Evolutionary conservation across 2,888 invertebrate genomes (phyloP), one percentile per base, ranked within the genome.

Genomic region (Cantharis flavilabris): DNA sequence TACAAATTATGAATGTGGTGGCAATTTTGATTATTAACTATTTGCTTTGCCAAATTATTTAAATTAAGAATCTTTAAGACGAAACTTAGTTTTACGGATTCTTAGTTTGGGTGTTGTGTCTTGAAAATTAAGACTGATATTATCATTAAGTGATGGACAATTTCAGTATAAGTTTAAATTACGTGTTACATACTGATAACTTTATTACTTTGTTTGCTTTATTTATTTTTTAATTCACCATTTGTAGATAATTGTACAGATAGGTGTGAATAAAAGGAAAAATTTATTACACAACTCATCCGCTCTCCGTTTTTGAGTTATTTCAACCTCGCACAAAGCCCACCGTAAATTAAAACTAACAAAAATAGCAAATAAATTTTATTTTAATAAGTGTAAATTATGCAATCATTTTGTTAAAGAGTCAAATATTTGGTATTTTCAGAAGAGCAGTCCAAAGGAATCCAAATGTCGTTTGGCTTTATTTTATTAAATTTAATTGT

Each of bases 241-340:
- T 76, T 71, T 79, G 79, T 78, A 81, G 79, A 80, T 79, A 77
- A 80, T 69, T 81, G 80, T 81, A 81, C 80, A 81, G 79, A 71
- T 81, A 81, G 72, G 76, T 81, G 80, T 81, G 80, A 81, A 79
- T 81, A 81, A 78, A 81, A 76, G 63, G 49, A 71, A 76, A 49
- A 76, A 76, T 78, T 69, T 76, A 79, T 71, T 73, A 71, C 67
- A 70, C 49, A 49, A 49, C 49, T 49, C 49, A 0, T n/a, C 7
- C 7, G n/a, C 7, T 49, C n/a, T 26, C 9, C n/a, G 9, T 49
- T 49, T n/a, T 2, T 26, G 26, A 26, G 9, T 23, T 23, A 4
- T 23, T 23, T 23, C 5, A 23, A 23, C 23, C 23, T 3, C 20
- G 3, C 20, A 20, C 20, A 20, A 20, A 20, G 3, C 20, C 20